Percentiles rank a stretch among this genome's conserved stretches.
These are phyloP conservation scores for Myotis planiceps DNA, from an alignment of 2,797 vertebrate genomes.

Conservation along the genomic window DNA sequence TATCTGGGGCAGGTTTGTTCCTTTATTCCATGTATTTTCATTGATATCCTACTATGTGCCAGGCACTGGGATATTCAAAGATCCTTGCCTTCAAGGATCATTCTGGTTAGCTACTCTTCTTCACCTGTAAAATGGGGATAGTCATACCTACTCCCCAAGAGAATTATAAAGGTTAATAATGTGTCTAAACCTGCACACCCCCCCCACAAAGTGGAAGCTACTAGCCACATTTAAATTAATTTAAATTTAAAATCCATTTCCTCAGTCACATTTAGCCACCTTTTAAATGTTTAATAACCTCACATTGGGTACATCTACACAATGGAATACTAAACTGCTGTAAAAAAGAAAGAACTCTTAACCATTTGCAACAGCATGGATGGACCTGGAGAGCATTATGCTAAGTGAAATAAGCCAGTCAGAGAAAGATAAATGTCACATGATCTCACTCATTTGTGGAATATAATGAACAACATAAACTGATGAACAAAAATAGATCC, in stretches of 20 bases:
- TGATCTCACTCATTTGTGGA: too few species aligned
- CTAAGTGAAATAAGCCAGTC: too few species aligned
- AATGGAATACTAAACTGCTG: too few species aligned
- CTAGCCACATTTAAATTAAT: conserved; percentile 11
- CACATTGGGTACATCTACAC: not conserved
- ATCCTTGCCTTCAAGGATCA: not conserved
- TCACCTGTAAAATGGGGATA: not conserved
- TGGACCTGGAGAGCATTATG: too few species aligned
- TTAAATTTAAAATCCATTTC: conserved; percentile 13
- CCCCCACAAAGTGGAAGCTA: not conserved
- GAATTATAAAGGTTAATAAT: not conserved
- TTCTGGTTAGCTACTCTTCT: not conserved
- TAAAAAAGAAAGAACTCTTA: too few species aligned
- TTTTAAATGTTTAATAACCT: conserved; percentile 6
- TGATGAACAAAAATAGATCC: too few species aligned
- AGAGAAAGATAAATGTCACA: too few species aligned
- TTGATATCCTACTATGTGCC: not conserved
- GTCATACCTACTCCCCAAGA: not conserved
- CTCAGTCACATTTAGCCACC: not conserved
- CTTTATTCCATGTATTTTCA: not conserved
- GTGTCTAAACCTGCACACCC: not conserved
- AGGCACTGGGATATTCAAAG: not conserved
- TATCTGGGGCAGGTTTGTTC: not conserved
- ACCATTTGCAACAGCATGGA: too few species aligned
- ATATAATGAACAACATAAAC: too few species aligned